Evolutionary conservation across 2,113 vertebrate genomes (phyloP).

Genomic region (Cacatua alba): DNA sequence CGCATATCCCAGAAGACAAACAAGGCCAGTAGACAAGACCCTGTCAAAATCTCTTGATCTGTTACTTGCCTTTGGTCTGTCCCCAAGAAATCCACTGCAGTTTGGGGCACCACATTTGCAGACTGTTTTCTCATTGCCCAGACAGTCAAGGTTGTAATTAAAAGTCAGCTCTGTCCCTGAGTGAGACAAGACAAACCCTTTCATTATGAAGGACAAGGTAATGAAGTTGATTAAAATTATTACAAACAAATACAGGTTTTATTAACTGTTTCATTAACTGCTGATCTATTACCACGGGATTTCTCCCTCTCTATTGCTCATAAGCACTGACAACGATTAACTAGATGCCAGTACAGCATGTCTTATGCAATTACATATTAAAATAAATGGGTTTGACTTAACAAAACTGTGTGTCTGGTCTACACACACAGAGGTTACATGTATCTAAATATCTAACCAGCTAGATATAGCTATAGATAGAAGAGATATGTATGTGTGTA

Average conservation of each 20-base stretch:
- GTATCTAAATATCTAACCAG: background rate
- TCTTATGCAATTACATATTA: background rate
- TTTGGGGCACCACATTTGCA: conserved; percentile 95
- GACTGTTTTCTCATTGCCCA: conserved; percentile 96
- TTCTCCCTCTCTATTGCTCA: background rate
- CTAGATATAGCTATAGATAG: background rate
- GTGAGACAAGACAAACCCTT: background rate
- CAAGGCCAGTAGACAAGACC: background rate
- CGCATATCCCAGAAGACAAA: background rate
- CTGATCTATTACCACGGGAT: background rate
- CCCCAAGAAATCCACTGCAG: conserved; percentile 97
- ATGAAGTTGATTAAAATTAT: background rate
- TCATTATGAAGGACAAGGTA: background rate
- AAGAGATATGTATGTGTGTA: background rate
- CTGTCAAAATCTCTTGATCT: background rate
- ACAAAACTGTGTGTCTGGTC: background rate
- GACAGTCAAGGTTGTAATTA: conserved; percentile 97
- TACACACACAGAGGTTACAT: background rate
- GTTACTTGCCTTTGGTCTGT: conserved; percentile 89
- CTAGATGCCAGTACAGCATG: background rate
- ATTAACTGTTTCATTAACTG: background rate
- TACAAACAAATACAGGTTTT: background rate
- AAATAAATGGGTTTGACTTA: background rate
- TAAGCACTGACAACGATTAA: background rate
- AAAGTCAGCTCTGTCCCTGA: conserved; percentile 95